A percentile compares a stretch with the other conserved stretches of the same genome.
These are phyloP conservation scores for Limnephilus marmoratus DNA, from an alignment of 2,888 invertebrate species.

Conservation along the genomic window DNA sequence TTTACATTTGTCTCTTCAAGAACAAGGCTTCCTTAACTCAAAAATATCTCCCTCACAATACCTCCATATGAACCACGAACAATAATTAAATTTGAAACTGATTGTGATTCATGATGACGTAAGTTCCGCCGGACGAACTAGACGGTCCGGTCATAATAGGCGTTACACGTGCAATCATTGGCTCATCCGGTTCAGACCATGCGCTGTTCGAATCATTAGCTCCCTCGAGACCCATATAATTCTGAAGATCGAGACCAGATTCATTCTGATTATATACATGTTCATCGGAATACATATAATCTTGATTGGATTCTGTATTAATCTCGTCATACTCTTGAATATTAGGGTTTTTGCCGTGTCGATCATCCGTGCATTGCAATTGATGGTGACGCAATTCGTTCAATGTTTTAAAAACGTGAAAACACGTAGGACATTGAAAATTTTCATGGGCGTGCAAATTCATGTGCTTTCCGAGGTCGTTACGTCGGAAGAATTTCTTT, in stretches of 20 bases:
- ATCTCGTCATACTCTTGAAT: background rate
- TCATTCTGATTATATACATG: background rate
- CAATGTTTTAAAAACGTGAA: background rate
- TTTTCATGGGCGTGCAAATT: background rate
- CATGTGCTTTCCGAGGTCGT: background rate
- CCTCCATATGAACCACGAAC: background rate
- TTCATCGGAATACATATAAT: background rate
- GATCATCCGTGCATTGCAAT: background rate
- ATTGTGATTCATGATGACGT: background rate
- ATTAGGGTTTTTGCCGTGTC: background rate
- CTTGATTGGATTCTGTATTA: background rate
- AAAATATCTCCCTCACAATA: too few relatives aligned
- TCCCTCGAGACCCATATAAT: background rate
- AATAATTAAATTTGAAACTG: background rate
- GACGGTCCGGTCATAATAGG: background rate
- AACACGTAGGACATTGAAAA: constrained; percentile 21
- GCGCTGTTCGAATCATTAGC: background rate
- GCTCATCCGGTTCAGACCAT: background rate
- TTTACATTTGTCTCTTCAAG: too few relatives aligned
- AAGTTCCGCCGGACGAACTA: background rate
- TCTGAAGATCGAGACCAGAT: background rate
- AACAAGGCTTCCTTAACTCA: too few relatives aligned
- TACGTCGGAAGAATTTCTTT: background rate
- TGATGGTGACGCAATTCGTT: background rate
- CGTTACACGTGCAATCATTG: background rate